These are phyloP conservation scores for Cordilura impudica DNA, from an alignment of 2,888 invertebrate genomes.

Conservation along the genomic window DNA sequence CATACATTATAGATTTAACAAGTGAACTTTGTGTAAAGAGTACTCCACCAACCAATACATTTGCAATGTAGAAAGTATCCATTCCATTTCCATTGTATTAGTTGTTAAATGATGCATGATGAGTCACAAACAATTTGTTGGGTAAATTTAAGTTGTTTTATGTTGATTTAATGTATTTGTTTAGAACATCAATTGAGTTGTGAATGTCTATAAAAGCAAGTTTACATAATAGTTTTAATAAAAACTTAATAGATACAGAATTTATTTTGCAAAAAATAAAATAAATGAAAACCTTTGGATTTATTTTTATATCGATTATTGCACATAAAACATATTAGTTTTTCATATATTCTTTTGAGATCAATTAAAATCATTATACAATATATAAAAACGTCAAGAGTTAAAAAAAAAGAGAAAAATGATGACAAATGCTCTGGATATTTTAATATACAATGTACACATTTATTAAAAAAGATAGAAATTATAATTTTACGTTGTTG, in stretches of 20 bases:
- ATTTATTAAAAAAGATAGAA: background rate
- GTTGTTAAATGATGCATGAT: conserved; percentile 50
- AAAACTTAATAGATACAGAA: too few species aligned
- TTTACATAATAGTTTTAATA: background rate
- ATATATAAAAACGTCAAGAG: conserved; percentile 3
- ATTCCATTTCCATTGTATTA: conserved; percentile 23
- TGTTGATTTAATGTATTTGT: background rate
- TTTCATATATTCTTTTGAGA: background rate
- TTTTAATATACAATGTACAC: too few species aligned
- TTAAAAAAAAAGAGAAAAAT: background rate
- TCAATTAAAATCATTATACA: conserved; percentile 11
- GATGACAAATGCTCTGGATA: conserved; percentile 16
- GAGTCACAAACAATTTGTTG: conserved; percentile 35
- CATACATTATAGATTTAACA: conserved; percentile 36
- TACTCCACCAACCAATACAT: too few species aligned
- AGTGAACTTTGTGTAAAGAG: conserved; percentile 18
- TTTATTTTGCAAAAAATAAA: too few species aligned
- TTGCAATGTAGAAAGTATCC: conserved; percentile 1
- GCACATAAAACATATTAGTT: too few species aligned
- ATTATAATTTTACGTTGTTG: background rate
- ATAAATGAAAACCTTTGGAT: too few species aligned
- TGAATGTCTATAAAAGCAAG: background rate
- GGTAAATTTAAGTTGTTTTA: background rate
- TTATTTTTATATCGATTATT: too few species aligned
- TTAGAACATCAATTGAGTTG: background rate